Base-by-base conservation (phyloP, 2,888 invertebrate genomes). In the Nipponacmea schrenckii region DNA sequence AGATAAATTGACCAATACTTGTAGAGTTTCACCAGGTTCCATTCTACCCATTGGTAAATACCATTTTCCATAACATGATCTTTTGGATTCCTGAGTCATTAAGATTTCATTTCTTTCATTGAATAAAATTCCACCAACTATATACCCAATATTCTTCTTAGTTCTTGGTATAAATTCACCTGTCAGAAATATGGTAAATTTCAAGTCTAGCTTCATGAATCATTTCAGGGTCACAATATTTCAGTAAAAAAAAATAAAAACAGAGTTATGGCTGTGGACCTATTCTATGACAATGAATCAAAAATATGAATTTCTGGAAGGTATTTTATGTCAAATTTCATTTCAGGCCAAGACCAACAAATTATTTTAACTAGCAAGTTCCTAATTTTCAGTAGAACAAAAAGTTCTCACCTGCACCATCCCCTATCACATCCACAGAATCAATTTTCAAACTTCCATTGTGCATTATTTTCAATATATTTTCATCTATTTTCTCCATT, bases 81-180 rank as follows among this genome's bases (percentile, higher is more conserved):
- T 93, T 89, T 98, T 98, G 0, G 98, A 97, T 90, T 98, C 98
- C 90, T 98, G 98, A 91, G 98, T 97, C 94, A 98, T 95, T 70
- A 98, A 91, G 45, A 98, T 93, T 89, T 97, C 95, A 85, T 94
- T 93, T 48, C 92, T 90, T 66, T 95, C 94, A 90, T 97, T 96
- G 80, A 97, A 90, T 76, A 96, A 90, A 70, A 97, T 94, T 84
- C 95, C 96, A 76, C 95, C 95, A 27, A 96, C 97, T 80, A 98
- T 95, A 86, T 96, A 97, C 68, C 94, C 94, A 74, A 97, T 94
- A 70, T 94, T 94, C 14, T 71, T 69, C 72, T 85, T 85, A 0
- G 81, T 82, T 45, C 78, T 67, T 27, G 85, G 86, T 17, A 78
- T 68, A 77, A 79, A 84, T 10, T 69, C 26, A 24, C 62, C 74